Conservation (phyloP, 2,888 invertebrate genomes). For the Noctua janthina region DNA sequence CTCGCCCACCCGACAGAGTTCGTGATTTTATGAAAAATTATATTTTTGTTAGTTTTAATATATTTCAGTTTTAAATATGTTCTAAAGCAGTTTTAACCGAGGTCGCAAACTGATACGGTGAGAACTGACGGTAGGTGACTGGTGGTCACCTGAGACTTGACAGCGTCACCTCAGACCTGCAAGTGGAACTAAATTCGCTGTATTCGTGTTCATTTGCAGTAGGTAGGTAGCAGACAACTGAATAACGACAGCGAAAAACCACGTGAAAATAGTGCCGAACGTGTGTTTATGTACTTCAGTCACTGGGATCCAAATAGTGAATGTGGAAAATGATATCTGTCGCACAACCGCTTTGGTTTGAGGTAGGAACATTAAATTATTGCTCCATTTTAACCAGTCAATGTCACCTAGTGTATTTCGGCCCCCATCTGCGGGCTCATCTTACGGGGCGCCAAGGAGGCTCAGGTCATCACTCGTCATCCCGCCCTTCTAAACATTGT, state of each 20-base stretch:
- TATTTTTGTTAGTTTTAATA: constrained; percentile 62
- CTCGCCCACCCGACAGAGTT: constrained; percentile 76
- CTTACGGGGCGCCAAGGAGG: too few species aligned
- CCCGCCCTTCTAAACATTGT: not conserved
- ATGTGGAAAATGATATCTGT: not conserved
- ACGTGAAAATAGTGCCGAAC: not conserved
- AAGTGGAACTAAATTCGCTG: not conserved
- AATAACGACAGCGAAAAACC: too few species aligned
- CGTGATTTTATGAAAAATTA: constrained; percentile 47
- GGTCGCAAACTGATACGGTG: not conserved
- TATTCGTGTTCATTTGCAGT: not conserved
- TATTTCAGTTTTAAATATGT: constrained; percentile 33
- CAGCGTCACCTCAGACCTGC: not conserved
- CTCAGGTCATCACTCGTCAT: not conserved
- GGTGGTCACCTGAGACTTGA: not conserved
- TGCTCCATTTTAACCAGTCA: not conserved
- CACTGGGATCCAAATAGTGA: not conserved
- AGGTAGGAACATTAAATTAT: not conserved
- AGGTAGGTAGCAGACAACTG: not conserved
- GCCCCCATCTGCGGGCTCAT: too few species aligned
- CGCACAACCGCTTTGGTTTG: not conserved
- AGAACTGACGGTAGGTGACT: not conserved
- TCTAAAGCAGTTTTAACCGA: not conserved
- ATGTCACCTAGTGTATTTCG: not conserved
- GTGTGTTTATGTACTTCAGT: not conserved